A percentile compares a stretch with the other conserved stretches of the same genome.
These are phyloP conservation scores for Cynopterus brachyotis DNA, from an alignment of 2,113 vertebrate species.

Conservation along the genomic window DNA sequence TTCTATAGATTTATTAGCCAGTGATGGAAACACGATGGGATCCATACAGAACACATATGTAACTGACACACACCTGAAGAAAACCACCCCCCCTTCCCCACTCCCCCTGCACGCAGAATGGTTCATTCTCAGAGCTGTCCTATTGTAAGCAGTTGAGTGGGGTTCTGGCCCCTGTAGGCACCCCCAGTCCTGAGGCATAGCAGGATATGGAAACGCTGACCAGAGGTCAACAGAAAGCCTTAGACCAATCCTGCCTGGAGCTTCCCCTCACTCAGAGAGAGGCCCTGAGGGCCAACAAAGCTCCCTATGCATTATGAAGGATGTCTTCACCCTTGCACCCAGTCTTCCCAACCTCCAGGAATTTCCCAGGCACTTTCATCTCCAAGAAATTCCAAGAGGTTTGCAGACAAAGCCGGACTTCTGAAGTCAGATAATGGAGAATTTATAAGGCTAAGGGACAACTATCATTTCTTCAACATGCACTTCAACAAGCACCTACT, in stretches of 20 bases:
- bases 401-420: not conserved
- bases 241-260: not conserved
- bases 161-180: not conserved
- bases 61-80: not conserved
- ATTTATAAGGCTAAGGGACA: not conserved
- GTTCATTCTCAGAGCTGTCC: not conserved
- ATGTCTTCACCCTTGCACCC: fast-evolving
- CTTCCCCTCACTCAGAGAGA: not conserved
- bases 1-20: constrained; percentile 54
- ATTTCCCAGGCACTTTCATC: not conserved
- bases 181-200: not conserved
- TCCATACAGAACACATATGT: not conserved
- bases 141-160: fast-evolving
- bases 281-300: not conserved
- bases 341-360: not conserved
- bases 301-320: not conserved
- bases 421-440: not conserved
- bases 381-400: not conserved
- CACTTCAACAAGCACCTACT: not conserved
- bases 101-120: not conserved
- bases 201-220: not conserved
- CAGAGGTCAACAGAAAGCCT: not conserved
- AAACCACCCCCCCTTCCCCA: not conserved
- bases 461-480: not conserved
- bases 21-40: not conserved